Evolutionary conservation across 2,888 invertebrate genomes (phyloP), one percentile per base, ranked within the genome.

Genomic region (Drosophila basisetae): DNA sequence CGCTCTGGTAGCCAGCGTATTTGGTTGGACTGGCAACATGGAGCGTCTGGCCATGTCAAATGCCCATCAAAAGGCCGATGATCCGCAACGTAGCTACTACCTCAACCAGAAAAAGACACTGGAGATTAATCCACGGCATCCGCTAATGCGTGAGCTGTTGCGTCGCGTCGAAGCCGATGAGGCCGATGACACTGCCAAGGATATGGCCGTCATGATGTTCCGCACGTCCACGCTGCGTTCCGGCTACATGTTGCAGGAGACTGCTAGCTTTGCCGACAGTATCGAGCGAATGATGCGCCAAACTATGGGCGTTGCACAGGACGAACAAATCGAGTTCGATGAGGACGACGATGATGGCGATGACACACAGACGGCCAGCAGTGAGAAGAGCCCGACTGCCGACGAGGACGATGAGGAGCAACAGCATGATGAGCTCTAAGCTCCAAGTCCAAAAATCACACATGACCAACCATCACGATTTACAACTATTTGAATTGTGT

Each of bases 21-120:
- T 98, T 94, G 99, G 99, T 83, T 99, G 99, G 99, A 99, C 99
- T 87, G 99, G 99, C 90, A 99, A 99, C 94, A 99, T 99, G 99
- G 99, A 99, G 94, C 95, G 99, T 59, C 95, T 99, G 80, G 98
- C 99, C 76, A 94, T 97, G 78, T 97, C 97, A 55, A 99, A 99
- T 94, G 99, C 99, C 22, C 99, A 99, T 94, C 98, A 99, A 93
- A 99, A 99, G 93, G 93, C 96, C 6, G 97, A 99, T 92, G 98
- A 99, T 94, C 96, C 97, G 41, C 97, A 98, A 92, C 96, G 97
- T 91, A 95, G 95, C 88, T 94, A 97, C 93, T 98, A 99, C 93
- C 94, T 98, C 53, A 96, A 96, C 91, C 98, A 99, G 94, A 99
- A 98, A 95, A 99, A 99, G 94, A 97, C 97, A 59, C 94, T 99